Percentiles rank a stretch among this genome's conserved stretches.
phyloP scores from a whole-genome alignment of 2,888 invertebrate genomes.

The Gymnoscelis rufifasciata region DNA sequence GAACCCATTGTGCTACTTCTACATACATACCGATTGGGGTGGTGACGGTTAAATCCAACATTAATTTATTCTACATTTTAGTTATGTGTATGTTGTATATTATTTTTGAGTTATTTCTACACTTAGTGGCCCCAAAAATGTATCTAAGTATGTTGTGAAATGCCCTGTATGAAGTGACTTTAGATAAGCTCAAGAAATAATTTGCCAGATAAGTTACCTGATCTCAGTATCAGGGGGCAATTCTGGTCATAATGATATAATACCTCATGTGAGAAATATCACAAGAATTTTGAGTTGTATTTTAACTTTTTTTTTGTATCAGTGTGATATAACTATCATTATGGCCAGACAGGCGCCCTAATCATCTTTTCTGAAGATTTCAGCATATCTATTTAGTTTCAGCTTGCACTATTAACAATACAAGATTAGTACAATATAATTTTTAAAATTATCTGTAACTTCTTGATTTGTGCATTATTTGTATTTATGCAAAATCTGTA shows the following conservation, averaged over 20 bases:
- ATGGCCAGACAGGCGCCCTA: too few species aligned
- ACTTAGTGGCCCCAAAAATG: neutral
- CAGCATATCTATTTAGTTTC: neutral
- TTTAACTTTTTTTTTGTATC: too few species aligned
- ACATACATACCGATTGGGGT: neutral
- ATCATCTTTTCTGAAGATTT: too few species aligned
- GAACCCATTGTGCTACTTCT: neutral
- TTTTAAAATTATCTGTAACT: too few species aligned
- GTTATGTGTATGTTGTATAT: neutral
- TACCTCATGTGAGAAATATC: too few species aligned
- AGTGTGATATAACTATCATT: too few species aligned
- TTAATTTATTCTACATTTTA: neutral
- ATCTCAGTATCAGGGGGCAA: neutral
- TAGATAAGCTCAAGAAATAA: neutral
- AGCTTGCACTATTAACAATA: too few species aligned
- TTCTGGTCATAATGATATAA: too few species aligned
- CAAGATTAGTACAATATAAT: too few species aligned
- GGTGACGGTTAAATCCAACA: constrained; percentile 4
- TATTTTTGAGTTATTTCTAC: neutral
- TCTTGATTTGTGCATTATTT: too few species aligned
- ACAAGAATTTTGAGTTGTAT: too few species aligned
- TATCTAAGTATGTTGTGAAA: neutral
- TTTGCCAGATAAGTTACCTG: neutral
- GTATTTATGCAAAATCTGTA: too few species aligned
- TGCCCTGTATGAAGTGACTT: neutral